Evolutionary conservation across 2,113 vertebrate species (phyloP).

Genomic region (Crotalus helleri): DNA sequence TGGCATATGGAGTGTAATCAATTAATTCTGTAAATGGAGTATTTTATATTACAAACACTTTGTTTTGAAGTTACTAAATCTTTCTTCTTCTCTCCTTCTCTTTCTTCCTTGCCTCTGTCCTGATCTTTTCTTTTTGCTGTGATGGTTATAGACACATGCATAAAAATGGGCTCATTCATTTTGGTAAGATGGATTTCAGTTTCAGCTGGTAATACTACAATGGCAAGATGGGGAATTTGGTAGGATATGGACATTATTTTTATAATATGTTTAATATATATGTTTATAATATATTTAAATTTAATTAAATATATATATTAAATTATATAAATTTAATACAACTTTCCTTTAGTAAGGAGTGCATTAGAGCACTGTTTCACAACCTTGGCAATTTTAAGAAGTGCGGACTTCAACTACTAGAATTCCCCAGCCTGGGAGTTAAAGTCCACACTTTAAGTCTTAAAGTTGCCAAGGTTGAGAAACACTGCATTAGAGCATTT

Average conservation of each 20-base stretch:
- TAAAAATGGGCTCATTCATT: background rate
- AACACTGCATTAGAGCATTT: background rate
- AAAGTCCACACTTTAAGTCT: background rate
- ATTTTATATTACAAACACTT: background rate
- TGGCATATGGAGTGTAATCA: background rate
- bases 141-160: background rate
- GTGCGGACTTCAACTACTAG: no score
- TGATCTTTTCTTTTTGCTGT: background rate
- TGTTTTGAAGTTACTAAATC: background rate
- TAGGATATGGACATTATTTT: background rate
- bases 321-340: no score
- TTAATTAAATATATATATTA: no score
- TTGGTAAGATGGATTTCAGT: background rate
- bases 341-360: no score
- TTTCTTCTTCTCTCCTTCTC: background rate
- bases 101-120: background rate
- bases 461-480: background rate
- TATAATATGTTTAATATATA: no score
- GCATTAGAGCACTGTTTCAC: background rate
- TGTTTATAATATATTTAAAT: no score
- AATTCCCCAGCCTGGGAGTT: background rate
- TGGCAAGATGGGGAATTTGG: background rate
- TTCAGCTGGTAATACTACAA: background rate
- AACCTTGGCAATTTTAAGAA: no score
- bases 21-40: background rate